Base-by-base conservation (phyloP, 92 coral and sea anemone genomes). In the Palythoa grandis region DNA sequence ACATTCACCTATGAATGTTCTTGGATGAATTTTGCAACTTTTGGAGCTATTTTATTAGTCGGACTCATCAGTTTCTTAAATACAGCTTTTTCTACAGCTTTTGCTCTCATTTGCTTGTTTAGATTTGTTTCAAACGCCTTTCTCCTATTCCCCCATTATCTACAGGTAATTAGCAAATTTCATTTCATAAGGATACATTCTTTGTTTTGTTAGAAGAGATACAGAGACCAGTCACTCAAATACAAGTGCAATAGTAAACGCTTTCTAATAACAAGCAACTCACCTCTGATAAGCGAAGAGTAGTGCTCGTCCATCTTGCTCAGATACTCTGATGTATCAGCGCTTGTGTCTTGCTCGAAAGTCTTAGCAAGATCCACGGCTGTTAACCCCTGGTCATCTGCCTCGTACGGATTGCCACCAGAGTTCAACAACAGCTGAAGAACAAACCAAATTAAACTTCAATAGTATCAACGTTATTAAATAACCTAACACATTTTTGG, bases 371-470 rank as follows among this genome's bases (percentile, higher is more conserved):
- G 86, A 10, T 87, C 92, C 7, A 92, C 84, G 19, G 95, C 97
- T 52, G 84, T 92, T 56, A 87, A 63, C 7, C 93, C 97, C 39
- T 94, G 90, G 7, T 74, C 71, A 77, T 94, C 97, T 25, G 84
- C 70, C 76, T 87, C 79, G 86, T 92, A 92, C 2, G 95, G 97
- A 52, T 94, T 86, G 19, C 95, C 97, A 0, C 93, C 97, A 24
- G 85, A 80, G n/a, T 68, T 80, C 48, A 80, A 17, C 43, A 80
- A 67, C 11, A 80, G 74, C 85, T 80, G 17, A 15, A 40, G 58
- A 67, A 13, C 24, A 23, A 12, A 47, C 47, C 10, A 37, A 39
- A 12, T 63, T 19, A n/a, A 0, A 20, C 69, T 63, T 16, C 6
- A n/a, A 19, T 63, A 10, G 24, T 19, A 4, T 1, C 65, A 20